Evolutionary conservation across 92 coral and sea anemone species (phyloP), one percentile per base, ranked within the genome.

Genomic region (Muricea muricata): DNA sequence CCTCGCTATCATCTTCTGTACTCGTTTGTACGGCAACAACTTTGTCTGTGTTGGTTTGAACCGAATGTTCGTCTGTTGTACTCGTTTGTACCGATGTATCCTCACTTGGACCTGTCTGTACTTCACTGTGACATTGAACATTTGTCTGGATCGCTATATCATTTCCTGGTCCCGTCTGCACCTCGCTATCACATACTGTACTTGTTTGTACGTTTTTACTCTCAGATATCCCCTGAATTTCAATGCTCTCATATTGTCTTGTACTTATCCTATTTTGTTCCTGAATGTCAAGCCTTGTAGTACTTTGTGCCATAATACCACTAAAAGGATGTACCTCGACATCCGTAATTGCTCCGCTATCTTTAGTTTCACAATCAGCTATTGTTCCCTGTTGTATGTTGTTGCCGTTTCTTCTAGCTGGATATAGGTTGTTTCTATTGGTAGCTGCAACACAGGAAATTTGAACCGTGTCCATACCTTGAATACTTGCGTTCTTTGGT

Each of bases 191-290:
- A 12, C 70, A 28, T 26, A 32, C 4, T 63, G 70, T 63, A 63
- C 33, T 63, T n/a, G 70, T 63, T 63, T 63, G 70, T 63, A 63
- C 70, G 30, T 8, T 63, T 63, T 6, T 63, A 28, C 39, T 63
- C 37, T 7, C 39, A 63, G 12, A 1, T 15, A 54, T 7, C 1
- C 61, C 25, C 24, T 54, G 61, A 4, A 9, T 9, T 4, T 37
- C 9, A 4, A 37, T n/a, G n/a, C 14, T 57, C 30, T 6, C 0
- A 20, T 20, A 10, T 1, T 54, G 61, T 37, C 4, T 37, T 37
- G 5, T 9, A 37, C 42, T 37, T 37, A 52, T 18, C 6, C 20
- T 18, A 52, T 18, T 45, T 20, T 57, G 65, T 57, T 26, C 30
- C 65, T 57, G 65, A 9, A 57, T 57, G 25, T 57, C 65, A 57